Percentiles rank a stretch among this genome's conserved stretches.
Conservation (phyloP, 2,113 vertebrate genomes). For the Melanocharis versteri region DNA sequence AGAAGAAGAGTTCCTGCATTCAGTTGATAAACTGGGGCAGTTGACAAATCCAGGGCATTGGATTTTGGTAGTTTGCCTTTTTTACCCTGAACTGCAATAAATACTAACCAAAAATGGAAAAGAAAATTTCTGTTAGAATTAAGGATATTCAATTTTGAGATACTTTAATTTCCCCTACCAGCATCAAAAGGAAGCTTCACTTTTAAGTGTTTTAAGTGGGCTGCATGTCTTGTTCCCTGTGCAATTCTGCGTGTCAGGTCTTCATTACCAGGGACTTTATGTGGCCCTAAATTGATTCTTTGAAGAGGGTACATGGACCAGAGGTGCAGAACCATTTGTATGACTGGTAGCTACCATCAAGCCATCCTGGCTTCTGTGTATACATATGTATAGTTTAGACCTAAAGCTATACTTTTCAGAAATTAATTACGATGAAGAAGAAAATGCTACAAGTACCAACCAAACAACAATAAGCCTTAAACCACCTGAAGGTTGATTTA, state of each 20-base stretch:
- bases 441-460: background rate
- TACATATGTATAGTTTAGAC: background rate
- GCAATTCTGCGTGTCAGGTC: background rate
- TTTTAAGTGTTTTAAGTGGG: background rate
- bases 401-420: background rate
- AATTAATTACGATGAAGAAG: background rate
- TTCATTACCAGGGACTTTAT: background rate
- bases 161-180: background rate
- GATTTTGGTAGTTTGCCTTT: background rate
- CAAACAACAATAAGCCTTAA: background rate
- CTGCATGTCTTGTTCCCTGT: background rate
- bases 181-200: background rate
- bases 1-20: background rate
- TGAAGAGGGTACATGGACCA: background rate
- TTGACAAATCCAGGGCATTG: background rate
- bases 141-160: background rate
- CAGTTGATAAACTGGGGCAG: background rate
- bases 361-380: background rate
- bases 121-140: background rate
- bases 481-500: background rate
- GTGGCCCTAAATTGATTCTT: background rate
- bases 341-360: background rate
- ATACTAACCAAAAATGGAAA: background rate
- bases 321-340: background rate
- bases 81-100: background rate